Evolutionary conservation across 2,797 vertebrate genomes (phyloP), one percentile per base, ranked within the genome.

Genomic region (Xyrichtys novacula): DNA sequence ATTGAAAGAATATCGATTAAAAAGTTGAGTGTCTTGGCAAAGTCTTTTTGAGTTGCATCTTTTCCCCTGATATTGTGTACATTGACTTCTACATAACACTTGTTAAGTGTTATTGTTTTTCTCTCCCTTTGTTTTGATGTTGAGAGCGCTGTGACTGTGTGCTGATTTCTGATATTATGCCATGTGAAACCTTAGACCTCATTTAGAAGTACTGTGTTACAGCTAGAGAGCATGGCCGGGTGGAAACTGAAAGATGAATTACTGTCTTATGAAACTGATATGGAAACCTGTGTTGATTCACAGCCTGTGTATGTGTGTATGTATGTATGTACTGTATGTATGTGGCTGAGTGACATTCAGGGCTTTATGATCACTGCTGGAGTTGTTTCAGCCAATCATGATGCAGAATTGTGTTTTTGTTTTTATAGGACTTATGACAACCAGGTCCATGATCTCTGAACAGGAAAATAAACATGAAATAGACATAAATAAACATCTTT

Each of bases 141-240:
- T 56, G 42, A 54, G 47, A 70, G 58, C 39, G 39, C 70, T 70
- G 71, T 71, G 70, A 72, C 67, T 76, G 57, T 69, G 52, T 59
- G 71, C 47, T 72, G 65, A 74, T 68, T 84, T 85, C 58, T 81
- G 68, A 81, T 87, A 84, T 88, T 83, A 79, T 84, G 85, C 78
- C 86, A 87, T 74, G 73, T 88, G 63, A 89, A 90, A 92, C 91
- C 81, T 76, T 83, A 91, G 75, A 91, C 90, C 87, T 90, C 86
- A 82, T 88, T 72, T 80, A 67, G 60, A 88, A 81, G 80, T 91
- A 91, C 85, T 89, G 83, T 90, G 81, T 82, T 63, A 72, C 59
- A 80, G 65, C 64, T 49, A 74, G 63, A 81, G 54, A 83, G 65
- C 73, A 68, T 63, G 71, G 68, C 78, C 79, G 58, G 76, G 68